A percentile compares a stretch with the other conserved stretches of the same genome.
These are phyloP conservation scores for Pomatorhinus ruficollis DNA, from an alignment of 2,113 vertebrate genomes.

Conservation along the genomic window DNA sequence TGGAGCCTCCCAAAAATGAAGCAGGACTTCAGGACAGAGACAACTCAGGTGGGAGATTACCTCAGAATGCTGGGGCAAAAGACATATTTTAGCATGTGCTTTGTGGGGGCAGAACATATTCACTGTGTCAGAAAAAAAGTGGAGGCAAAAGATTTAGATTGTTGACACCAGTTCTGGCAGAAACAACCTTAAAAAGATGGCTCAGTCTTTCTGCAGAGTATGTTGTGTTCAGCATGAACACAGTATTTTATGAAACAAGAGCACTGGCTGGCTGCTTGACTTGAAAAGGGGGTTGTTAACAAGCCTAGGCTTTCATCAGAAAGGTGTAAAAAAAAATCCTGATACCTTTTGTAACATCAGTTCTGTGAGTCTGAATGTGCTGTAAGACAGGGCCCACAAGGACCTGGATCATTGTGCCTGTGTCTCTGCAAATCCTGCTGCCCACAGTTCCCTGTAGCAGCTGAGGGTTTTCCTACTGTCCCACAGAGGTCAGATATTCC, in stretches of 20 bases:
- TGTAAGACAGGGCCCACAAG: too few relatives aligned
- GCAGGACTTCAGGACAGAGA: background rate
- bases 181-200: background rate
- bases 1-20: background rate
- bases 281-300: background rate
- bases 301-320: background rate
- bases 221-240: background rate
- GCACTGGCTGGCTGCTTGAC: background rate
- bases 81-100: background rate
- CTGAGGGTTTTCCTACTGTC: background rate
- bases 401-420: rapidly evolving
- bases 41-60: background rate
- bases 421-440: background rate
- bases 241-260: background rate
- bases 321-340: background rate
- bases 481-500: background rate
- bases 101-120: background rate
- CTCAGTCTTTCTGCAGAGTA: background rate
- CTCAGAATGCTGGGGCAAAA: background rate
- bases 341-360: background rate
- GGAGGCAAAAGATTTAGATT: background rate
- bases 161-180: background rate
- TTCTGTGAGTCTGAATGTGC: background rate
- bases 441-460: background rate
- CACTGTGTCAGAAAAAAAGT: background rate